Percentiles rank a stretch among this genome's conserved stretches.
Conservation (phyloP, 2,888 invertebrate species). For the Tetrapedia diversipes region DNA sequence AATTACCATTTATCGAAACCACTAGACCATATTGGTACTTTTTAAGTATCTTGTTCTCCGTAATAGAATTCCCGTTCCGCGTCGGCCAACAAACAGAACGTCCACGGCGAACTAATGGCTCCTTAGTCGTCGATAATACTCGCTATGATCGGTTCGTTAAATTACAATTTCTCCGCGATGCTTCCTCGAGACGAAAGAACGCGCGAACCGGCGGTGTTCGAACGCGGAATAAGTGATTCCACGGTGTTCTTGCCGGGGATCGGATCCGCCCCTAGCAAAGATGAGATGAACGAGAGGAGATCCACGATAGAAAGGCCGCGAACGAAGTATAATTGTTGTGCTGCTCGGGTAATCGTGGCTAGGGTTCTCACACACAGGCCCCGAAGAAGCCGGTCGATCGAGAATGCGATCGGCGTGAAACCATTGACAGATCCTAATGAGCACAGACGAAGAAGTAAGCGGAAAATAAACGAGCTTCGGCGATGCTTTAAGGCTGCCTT, state of each 20-base stretch:
- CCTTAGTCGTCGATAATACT: background rate
- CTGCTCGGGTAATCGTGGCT: conserved; percentile 22
- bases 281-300: conserved; percentile 20
- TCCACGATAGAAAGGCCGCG: conserved; percentile 20
- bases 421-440: conserved; percentile 52
- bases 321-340: conserved; percentile 39
- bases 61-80: background rate
- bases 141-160: background rate
- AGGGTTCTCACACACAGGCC: conserved; percentile 27
- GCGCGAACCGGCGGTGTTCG: background rate
- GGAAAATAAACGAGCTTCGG: conserved; percentile 21
- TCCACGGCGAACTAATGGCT: background rate
- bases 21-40: too few species aligned
- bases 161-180: conserved; percentile 10
- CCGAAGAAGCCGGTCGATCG: conserved; percentile 36
- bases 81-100: background rate
- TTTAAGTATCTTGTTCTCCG: too few species aligned
- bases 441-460: conserved; percentile 25
- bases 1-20: too few species aligned
- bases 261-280: conserved; percentile 3
- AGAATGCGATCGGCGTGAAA: conserved; percentile 56
- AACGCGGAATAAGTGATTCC: conserved; percentile 22
- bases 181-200: background rate
- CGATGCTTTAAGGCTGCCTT: conserved; percentile 35
- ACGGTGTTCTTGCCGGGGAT: conserved; percentile 22